Evolutionary conservation across 2,888 invertebrate species (phyloP), one percentile per base, ranked within the genome.

Genomic region (Sarcophaga subvicina): DNA sequence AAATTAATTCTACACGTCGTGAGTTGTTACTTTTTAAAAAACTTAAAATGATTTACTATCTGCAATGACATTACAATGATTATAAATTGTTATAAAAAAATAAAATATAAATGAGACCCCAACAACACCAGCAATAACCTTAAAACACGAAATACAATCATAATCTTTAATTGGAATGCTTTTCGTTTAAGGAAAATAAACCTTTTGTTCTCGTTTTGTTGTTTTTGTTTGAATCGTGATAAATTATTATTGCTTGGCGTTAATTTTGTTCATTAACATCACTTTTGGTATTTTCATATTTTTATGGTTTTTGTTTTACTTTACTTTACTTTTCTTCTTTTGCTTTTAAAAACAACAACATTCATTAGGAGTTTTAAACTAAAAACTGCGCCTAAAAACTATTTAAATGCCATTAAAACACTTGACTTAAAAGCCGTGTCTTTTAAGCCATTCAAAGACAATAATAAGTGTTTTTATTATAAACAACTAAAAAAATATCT

Each of bases 11-110:
- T 25, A 69, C 0, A 27, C 59, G 20, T n/a, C 20, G n/a, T 25
- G 17, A 54, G 59, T 27, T 27, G 66, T 37, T 37, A 37, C 37
- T 37, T 37, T 37, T 37, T 37, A 25, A 59, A 60, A 63, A 62
- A 76, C 45, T 62, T n/a, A 72, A 79, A 77, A 78, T 86, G 80
- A 86, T 81, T 86, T 81, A 83, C 60, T 86, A 78, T 73, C 83
- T 86, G 78, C 49, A 66, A 77, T 81, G 77, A 73, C 66, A 71
- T 71, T 67, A 62, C 70, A 82, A 80, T 80, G 37, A 12, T 60
- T 47, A 25, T 17, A 79, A 54, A 70, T 70, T 49, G 54, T 79
- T 27, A 64, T 37, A 70, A 10, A 37, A 37, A 67, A 49, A 37
- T 49, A 11, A 63, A 49, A 62, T 4, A 14, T 22, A 59, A 78